Evolutionary conservation across 2,888 invertebrate species (phyloP).

Genomic region (Drosophila nigricruria): DNA sequence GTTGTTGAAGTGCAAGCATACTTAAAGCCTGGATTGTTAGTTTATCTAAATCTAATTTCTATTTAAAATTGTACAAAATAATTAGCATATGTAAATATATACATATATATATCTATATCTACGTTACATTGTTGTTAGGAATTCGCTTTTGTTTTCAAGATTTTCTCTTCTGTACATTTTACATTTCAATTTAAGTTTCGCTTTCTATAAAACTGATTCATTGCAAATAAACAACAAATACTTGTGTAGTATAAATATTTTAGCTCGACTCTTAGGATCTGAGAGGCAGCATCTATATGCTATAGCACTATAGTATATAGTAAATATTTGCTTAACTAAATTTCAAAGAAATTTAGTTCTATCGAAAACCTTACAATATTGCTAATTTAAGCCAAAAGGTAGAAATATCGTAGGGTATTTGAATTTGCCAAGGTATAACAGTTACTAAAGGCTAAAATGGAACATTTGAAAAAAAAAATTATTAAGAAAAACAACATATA

Average conservation of each 20-base stretch:
- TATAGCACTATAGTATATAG: constrained; percentile 2
- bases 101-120: constrained; percentile 6
- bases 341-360: constrained; percentile 21
- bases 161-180: constrained; percentile 35
- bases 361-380: constrained; percentile 6
- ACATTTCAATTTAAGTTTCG: constrained; percentile 42
- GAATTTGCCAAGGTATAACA: background rate
- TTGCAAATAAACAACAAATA: constrained; percentile 42
- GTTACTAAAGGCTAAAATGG: too few species aligned
- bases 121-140: constrained; percentile 2
- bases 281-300: background rate
- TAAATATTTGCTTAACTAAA: constrained; percentile 13
- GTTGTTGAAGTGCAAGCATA: constrained; percentile 32
- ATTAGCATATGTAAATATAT: constrained; percentile 20
- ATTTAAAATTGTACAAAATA: constrained; percentile 49
- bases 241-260: constrained; percentile 8
- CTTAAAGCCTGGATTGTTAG: constrained; percentile 46
- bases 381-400: constrained; percentile 17
- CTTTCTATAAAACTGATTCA: constrained; percentile 40
- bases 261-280: background rate
- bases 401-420: background rate
- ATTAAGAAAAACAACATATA: too few species aligned
- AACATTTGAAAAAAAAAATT: background rate
- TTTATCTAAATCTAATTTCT: constrained; percentile 5
- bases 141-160: constrained; percentile 37